These are phyloP conservation scores for Drosophila tani DNA, from an alignment of 1,140 invertebrate genomes.

Conservation along the genomic window DNA sequence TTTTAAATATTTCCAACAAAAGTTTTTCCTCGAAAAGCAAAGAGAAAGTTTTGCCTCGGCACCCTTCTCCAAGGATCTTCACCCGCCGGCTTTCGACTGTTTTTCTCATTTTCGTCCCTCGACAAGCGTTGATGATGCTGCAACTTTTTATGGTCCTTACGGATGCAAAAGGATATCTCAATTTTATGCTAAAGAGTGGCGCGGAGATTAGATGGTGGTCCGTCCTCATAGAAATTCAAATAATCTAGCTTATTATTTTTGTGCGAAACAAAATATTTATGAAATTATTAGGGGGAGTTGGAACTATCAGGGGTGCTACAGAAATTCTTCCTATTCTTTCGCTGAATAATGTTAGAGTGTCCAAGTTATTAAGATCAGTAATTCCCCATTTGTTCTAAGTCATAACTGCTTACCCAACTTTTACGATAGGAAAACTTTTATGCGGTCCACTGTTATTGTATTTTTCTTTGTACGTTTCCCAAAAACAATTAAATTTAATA, in stretches of 20 bases:
- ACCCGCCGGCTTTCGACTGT: neutral
- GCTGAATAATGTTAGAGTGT: neutral
- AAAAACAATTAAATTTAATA: slow-evolving; percentile 47
- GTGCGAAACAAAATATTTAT: slow-evolving; percentile 2
- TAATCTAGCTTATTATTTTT: slow-evolving; percentile 30
- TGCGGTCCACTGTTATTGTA: slow-evolving; percentile 16
- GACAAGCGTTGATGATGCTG: slow-evolving; percentile 70
- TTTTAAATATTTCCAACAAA: slow-evolving; percentile 76
- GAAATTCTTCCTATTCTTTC: neutral
- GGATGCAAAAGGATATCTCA: slow-evolving; percentile 64
- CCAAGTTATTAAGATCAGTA: neutral
- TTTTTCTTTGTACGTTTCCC: neutral
- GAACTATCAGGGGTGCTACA: too few species aligned
- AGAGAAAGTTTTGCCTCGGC: slow-evolving; percentile 52
- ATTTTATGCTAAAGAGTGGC: slow-evolving; percentile 36
- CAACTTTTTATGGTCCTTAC: slow-evolving; percentile 68
- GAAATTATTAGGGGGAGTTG: neutral
- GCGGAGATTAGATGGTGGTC: neutral
- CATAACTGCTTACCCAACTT: slow-evolving; percentile 15
- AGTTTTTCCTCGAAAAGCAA: slow-evolving; percentile 43
- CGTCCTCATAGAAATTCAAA: slow-evolving; percentile 10
- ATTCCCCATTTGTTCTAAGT: neutral
- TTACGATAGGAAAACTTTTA: slow-evolving; percentile 16
- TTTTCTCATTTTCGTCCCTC: slow-evolving; percentile 33
- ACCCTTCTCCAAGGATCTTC: slow-evolving; percentile 13